These are phyloP conservation scores for Agrochola macilenta DNA, from an alignment of 2,888 invertebrate genomes.

Conservation along the genomic window DNA sequence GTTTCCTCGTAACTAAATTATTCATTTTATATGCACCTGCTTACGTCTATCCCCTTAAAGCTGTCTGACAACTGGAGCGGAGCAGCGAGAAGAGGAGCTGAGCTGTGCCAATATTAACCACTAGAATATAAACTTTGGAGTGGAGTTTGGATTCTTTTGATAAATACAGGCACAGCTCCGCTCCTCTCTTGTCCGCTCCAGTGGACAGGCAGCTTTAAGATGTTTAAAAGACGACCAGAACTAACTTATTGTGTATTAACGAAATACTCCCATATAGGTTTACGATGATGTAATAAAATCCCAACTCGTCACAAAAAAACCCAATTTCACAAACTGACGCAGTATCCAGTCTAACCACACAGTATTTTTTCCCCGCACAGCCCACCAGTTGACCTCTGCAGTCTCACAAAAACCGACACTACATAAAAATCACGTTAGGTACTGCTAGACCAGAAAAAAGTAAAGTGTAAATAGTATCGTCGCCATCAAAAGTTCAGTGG, in stretches of 20 bases:
- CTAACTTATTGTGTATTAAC: background rate
- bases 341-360: background rate
- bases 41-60: background rate
- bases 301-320: background rate
- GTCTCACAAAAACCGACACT: constrained; percentile 40
- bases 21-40: background rate
- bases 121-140: too few relatives aligned
- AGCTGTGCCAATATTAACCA: too few relatives aligned
- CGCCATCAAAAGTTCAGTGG: constrained; percentile 76
- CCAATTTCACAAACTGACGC: background rate
- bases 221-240: background rate
- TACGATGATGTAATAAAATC: background rate
- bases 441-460: constrained; percentile 54
- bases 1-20: background rate
- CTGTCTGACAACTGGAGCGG: too few relatives aligned
- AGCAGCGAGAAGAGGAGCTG: too few relatives aligned
- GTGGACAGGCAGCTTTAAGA: background rate
- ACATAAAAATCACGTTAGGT: constrained; percentile 61
- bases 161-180: too few relatives aligned
- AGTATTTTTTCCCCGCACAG: background rate
- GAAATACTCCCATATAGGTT: background rate
- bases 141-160: too few relatives aligned
- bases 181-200: too few relatives aligned
- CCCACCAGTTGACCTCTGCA: constrained; percentile 7
- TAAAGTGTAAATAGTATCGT: constrained; percentile 72